These are phyloP conservation scores for Pachymerium ferrugineum DNA, from an alignment of 2,888 invertebrate species.

Conservation along the genomic window DNA sequence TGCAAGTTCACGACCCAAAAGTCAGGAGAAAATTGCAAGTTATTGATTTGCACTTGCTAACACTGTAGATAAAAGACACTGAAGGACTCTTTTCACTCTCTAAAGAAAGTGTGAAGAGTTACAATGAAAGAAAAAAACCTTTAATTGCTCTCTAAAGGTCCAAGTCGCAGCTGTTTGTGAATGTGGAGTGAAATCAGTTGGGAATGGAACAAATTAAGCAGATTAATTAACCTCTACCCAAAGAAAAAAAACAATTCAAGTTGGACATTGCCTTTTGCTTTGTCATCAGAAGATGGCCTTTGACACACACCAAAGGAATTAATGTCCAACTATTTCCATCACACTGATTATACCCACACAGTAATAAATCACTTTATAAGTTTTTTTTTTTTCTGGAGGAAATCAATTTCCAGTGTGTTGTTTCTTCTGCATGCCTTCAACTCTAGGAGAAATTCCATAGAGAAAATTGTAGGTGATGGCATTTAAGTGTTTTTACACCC, in stretches of 20 bases:
- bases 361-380: constrained; percentile 10
- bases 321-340: constrained; percentile 23
- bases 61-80: constrained; percentile 16
- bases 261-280: background rate
- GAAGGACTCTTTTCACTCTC: background rate
- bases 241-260: background rate
- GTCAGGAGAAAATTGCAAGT: constrained; percentile 5
- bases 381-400: constrained; percentile 3
- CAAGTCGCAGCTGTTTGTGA: background rate
- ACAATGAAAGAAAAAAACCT: too few species aligned
- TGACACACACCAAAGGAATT: constrained; percentile 6
- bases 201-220: background rate
- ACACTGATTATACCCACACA: constrained; percentile 1
- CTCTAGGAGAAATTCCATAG: background rate
- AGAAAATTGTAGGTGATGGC: constrained; percentile 16
- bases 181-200: constrained; percentile 19
- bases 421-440: constrained; percentile 24
- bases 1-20: background rate
- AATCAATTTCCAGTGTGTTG: constrained; percentile 27
- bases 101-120: too few species aligned
- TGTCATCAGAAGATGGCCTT: background rate
- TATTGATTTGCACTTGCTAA: constrained; percentile 18
- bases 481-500: background rate
- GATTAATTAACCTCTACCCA: background rate
- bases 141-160: background rate